Base-by-base conservation (phyloP, 2,113 vertebrate species). In the Anas platyrhynchos region DNA sequence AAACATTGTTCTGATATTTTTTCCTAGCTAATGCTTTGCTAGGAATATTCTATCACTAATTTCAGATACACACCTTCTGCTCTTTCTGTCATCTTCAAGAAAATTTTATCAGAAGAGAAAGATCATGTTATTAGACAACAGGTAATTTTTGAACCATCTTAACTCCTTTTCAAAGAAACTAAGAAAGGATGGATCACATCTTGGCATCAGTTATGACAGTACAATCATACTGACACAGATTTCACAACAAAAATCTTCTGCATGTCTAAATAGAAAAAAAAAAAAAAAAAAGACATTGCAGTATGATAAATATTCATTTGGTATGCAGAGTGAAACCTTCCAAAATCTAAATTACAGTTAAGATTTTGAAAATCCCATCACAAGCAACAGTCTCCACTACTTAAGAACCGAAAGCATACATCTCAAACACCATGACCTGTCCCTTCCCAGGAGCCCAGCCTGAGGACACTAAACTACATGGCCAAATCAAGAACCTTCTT, bases 131-230 rank as follows among this genome's bases (percentile, higher is more conserved):
- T 62, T 73, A 77, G 18, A 48, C 16, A 90, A 67, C 6, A 67
- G 11, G 9, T n/a, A 54, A 62, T 36, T 89, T 89, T 74, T 76
- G 21, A 92, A 73, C 16, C 15, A 27, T 63, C 76, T 66, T 66
- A 91, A 58, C 9, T 55, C 6, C 5, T 86, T 93, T 90, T 83
- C 36, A 74, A 84, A 84, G 23, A 71, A 86, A 74, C 16, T 59
- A 74, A 95, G 71, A 89, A 89, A 93, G 88, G 34, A 26, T 88
- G 41, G 72, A 27, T 89, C 59, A 88, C 17, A 61, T 83, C 34
- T 86, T 96, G 83, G 65, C 69, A 77, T 38, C 61, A n/a, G 22
- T 71, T 81, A 68, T 55, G 61, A 83, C 85, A 94, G 56, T 16
- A 36, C 15, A 86, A 89, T 83, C 55, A 83, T 25, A 71, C 8